Percentiles rank a stretch among this genome's conserved stretches.
Conservation (phyloP, 2,113 vertebrate species). For the Lonchura striata region DNA sequence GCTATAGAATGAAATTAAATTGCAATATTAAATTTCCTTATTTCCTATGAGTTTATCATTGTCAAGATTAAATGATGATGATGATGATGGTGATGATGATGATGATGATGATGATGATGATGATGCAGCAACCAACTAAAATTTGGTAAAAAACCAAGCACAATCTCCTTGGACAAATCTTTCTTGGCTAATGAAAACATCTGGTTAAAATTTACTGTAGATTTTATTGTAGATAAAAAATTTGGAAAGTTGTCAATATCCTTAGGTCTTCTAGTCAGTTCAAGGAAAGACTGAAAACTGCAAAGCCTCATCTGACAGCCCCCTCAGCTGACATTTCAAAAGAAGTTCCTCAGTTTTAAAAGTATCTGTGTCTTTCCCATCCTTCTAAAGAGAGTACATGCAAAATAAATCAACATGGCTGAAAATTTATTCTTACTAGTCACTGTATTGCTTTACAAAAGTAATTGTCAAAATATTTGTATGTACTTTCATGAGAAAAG, state of each 20-base stretch:
- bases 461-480: background rate
- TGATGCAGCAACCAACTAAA: background rate
- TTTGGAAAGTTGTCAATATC: background rate
- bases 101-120: background rate
- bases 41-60: background rate
- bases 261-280: background rate
- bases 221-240: background rate
- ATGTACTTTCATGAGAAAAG: background rate
- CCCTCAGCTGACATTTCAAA: background rate
- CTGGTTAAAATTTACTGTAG: background rate
- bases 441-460: background rate
- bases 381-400: background rate
- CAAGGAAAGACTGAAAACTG: background rate
- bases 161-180: background rate
- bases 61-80: background rate
- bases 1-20: background rate
- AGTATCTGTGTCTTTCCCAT: background rate
- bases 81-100: background rate
- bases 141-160: background rate
- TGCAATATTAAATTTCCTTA: background rate
- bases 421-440: background rate
- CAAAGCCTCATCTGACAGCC: fast-evolving
- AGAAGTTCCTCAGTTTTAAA: background rate
- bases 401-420: background rate
- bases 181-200: background rate